These are phyloP conservation scores for Microcebus jonahi DNA, from an alignment of 2,113 vertebrate genomes.

Conservation along the genomic window DNA sequence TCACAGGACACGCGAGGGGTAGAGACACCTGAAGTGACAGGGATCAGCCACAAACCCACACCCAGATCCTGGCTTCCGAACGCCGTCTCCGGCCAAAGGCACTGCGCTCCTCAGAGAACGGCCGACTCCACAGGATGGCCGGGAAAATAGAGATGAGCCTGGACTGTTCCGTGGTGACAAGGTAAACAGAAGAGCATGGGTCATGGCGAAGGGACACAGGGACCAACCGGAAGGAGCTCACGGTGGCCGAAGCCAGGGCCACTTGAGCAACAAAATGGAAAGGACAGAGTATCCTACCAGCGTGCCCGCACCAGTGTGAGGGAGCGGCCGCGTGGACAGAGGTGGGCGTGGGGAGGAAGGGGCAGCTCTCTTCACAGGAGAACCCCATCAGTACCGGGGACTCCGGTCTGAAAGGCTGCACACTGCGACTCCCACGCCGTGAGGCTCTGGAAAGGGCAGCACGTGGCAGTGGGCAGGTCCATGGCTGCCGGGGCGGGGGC, in stretches of 20 bases:
- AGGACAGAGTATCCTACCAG: neutral
- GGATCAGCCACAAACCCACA: neutral
- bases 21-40: neutral
- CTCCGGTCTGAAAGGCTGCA: neutral
- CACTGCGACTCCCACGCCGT: fast-evolving
- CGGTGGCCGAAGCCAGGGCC: too few species aligned
- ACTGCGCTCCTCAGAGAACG: neutral
- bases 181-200: neutral
- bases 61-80: neutral
- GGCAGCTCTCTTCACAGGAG: neutral
- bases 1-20: neutral
- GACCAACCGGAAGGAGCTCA: too few species aligned
- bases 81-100: neutral
- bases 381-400: neutral
- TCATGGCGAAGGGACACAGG: neutral
- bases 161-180: fast-evolving
- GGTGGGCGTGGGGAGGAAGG: too few species aligned
- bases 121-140: neutral
- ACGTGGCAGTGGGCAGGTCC: fast-evolving
- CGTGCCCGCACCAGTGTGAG: fast-evolving
- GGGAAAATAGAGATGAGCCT: neutral
- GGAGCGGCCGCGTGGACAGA: fast-evolving
- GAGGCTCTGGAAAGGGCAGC: neutral
- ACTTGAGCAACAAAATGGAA: fast-evolving
- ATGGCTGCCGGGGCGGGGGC: neutral